Conservation (phyloP, 2,797 vertebrate species). For the Alfaro cultratus region DNA sequence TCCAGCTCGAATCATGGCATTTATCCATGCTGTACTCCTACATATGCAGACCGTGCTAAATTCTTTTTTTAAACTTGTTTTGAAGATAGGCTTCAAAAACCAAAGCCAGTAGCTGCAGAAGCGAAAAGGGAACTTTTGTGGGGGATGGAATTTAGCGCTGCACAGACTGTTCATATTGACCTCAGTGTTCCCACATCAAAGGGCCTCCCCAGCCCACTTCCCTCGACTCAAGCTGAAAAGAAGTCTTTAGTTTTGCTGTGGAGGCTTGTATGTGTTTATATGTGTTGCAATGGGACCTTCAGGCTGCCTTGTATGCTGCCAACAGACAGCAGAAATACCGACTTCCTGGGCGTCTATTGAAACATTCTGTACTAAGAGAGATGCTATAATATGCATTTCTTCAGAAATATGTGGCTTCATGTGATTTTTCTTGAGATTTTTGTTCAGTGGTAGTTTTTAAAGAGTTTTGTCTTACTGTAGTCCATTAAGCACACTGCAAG, state of each 20-base stretch:
- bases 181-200: conserved; percentile 83
- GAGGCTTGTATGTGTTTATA: conserved; percentile 64
- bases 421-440: neutral
- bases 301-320: conserved; percentile 70
- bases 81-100: conserved; percentile 71
- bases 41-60: conserved; percentile 67
- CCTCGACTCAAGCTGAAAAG: conserved; percentile 73
- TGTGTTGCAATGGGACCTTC: conserved; percentile 68
- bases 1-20: conserved; percentile 62
- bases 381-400: conserved; percentile 39
- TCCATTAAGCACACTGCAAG: conserved; percentile 32
- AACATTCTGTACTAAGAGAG: conserved; percentile 48
- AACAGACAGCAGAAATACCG: conserved; percentile 63
- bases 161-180: conserved; percentile 82
- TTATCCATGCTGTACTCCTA: conserved; percentile 66
- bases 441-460: conserved; percentile 11
- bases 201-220: conserved; percentile 79
- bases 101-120: conserved; percentile 64
- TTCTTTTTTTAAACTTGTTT: conserved; percentile 63
- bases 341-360: conserved; percentile 55
- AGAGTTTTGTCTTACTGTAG: conserved; percentile 1
- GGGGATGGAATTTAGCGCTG: conserved; percentile 82
- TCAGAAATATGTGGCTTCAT: conserved; percentile 23
- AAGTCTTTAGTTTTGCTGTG: conserved; percentile 67
- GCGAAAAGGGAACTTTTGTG: conserved; percentile 79